phyloP scores from a whole-genome alignment of 2,888 invertebrate genomes.

The Crematogaster levior region DNA sequence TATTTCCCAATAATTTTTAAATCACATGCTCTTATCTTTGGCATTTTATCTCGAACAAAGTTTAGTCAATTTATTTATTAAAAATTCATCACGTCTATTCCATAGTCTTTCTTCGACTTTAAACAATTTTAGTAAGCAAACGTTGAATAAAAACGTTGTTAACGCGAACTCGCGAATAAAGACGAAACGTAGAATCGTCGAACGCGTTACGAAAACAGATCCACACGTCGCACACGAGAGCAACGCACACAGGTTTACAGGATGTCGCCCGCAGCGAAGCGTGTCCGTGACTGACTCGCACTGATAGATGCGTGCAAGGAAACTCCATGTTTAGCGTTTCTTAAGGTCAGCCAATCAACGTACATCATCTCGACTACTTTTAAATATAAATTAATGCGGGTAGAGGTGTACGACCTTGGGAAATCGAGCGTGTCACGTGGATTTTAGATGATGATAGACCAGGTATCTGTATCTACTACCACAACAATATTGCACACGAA shows the following conservation, averaged over 20 bases:
- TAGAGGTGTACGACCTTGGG: neutral
- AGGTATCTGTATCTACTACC: too few species aligned
- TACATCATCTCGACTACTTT: neutral
- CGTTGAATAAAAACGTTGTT: neutral
- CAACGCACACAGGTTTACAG: slow-evolving; percentile 41
- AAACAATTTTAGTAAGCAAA: neutral
- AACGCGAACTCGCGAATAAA: neutral
- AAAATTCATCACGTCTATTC: neutral
- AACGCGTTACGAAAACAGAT: slow-evolving; percentile 23
- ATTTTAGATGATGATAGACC: neutral
- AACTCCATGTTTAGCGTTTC: slow-evolving; percentile 51
- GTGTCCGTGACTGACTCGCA: slow-evolving; percentile 65
- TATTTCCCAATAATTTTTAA: neutral
- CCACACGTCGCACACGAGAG: slow-evolving; percentile 3
- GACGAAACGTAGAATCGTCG: neutral
- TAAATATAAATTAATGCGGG: neutral
- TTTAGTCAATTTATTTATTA: neutral
- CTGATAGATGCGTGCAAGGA: slow-evolving; percentile 46
- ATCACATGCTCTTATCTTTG: neutral
- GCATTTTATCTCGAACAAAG: neutral
- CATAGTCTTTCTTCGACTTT: neutral
- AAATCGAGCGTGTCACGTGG: neutral
- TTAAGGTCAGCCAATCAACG: slow-evolving; percentile 43
- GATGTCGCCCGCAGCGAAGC: slow-evolving; percentile 58
- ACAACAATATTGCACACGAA: neutral